phyloP scores from a whole-genome alignment of 2,113 vertebrate species.

The Gambusia affinis region DNA sequence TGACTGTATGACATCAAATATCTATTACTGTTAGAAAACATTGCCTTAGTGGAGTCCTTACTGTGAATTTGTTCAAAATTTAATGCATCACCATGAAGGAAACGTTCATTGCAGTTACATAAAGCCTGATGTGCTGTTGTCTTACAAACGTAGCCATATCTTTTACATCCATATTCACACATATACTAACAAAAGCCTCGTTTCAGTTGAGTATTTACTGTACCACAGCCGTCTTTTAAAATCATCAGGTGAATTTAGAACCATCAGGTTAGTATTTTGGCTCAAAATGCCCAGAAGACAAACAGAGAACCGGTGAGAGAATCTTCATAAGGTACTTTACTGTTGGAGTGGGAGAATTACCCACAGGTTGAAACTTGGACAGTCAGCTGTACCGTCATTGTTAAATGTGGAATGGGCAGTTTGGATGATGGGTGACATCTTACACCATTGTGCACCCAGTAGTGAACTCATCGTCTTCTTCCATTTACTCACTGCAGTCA shows the following conservation, averaged over 20 bases:
- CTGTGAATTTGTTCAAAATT: constrained; percentile 23
- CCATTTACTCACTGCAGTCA: constrained; percentile 28
- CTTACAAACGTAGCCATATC: no score
- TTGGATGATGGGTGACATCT: constrained; percentile 32
- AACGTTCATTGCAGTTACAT: constrained; percentile 32
- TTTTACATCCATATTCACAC: no score
- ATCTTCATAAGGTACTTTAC: no score
- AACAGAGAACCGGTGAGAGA: no score
- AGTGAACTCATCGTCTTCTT: constrained; percentile 2
- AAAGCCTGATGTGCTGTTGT: constrained; percentile 32
- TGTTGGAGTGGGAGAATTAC: constrained; percentile 34
- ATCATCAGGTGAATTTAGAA: no score
- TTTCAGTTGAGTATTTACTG: no score
- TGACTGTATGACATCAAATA: constrained; percentile 5
- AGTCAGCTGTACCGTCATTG: background rate
- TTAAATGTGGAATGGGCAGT: constrained; percentile 13
- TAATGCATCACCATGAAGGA: constrained; percentile 52
- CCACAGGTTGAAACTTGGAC: constrained; percentile 50
- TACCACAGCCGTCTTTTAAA: no score
- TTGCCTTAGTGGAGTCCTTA: constrained; percentile 4
- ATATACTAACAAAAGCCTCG: no score
- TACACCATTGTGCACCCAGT: constrained; percentile 5
- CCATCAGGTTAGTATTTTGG: no score
- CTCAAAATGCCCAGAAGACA: no score
- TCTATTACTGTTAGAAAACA: constrained; percentile 31